Conservation (phyloP, 2,797 vertebrate species). For the Acanthornis magna region DNA sequence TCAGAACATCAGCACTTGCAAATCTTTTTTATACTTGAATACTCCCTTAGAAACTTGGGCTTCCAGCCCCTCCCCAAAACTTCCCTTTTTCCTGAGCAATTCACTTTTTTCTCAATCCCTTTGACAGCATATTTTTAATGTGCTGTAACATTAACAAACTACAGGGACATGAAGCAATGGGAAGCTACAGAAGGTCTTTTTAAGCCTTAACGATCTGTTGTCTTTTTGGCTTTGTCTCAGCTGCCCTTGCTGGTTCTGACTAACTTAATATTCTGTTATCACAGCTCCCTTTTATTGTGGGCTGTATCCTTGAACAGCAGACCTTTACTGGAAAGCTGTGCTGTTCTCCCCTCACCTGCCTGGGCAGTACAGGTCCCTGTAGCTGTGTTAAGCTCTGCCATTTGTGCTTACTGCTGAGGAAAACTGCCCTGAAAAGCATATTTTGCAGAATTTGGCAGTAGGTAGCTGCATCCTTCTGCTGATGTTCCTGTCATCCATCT, state of each 20-base stretch:
- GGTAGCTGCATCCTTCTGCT: slow-evolving; percentile 32
- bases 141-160: neutral
- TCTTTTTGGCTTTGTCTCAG: slow-evolving; percentile 9
- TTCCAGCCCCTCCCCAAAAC: neutral
- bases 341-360: neutral
- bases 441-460: neutral
- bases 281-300: neutral
- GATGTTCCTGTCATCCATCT: slow-evolving; percentile 8
- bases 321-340: neutral
- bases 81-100: neutral
- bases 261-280: neutral
- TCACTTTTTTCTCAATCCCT: neutral
- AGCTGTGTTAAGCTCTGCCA: neutral
- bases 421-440: slow-evolving; percentile 22
- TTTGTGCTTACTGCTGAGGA: slow-evolving; percentile 11
- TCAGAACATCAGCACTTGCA: neutral
- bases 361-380: neutral
- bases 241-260: neutral
- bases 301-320: neutral
- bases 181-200: neutral
- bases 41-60: neutral
- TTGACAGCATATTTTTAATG: neutral
- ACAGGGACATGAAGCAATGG: neutral
- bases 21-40: neutral
- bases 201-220: neutral